Evolutionary conservation across 2,113 vertebrate genomes (phyloP).

Genomic region (Sturnus vulgaris): DNA sequence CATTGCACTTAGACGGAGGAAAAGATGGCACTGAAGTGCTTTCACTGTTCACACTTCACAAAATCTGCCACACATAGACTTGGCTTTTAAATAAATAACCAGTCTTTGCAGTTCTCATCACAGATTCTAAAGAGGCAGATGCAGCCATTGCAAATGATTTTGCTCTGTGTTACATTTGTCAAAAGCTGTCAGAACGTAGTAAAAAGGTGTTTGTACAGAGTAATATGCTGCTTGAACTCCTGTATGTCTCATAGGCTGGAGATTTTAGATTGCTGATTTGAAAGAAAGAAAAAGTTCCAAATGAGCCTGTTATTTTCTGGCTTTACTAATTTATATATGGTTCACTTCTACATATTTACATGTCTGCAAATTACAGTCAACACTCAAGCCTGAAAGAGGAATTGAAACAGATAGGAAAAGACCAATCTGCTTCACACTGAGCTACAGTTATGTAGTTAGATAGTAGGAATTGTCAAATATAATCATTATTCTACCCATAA

Average conservation of each 20-base stretch:
- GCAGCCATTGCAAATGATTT: conserved; percentile 55
- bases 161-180: conserved; percentile 44
- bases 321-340: background rate
- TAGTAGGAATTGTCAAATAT: background rate
- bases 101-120: conserved; percentile 11
- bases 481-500: background rate
- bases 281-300: background rate
- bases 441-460: background rate
- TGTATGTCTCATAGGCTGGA: background rate
- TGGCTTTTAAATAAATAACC: conserved; percentile 53
- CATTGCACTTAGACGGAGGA: background rate
- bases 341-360: background rate
- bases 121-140: conserved; percentile 49
- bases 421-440: background rate
- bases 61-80: background rate
- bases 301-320: background rate
- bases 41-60: conserved; percentile 34
- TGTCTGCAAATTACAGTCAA: background rate
- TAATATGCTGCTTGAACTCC: conserved; percentile 47
- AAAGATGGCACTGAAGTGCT: background rate
- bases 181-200: conserved; percentile 54
- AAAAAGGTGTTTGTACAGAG: conserved; percentile 45
- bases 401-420: background rate
- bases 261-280: background rate
- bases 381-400: background rate